Conservation (phyloP, 1,140 invertebrate species). For the Drosophila kepulauana region DNA sequence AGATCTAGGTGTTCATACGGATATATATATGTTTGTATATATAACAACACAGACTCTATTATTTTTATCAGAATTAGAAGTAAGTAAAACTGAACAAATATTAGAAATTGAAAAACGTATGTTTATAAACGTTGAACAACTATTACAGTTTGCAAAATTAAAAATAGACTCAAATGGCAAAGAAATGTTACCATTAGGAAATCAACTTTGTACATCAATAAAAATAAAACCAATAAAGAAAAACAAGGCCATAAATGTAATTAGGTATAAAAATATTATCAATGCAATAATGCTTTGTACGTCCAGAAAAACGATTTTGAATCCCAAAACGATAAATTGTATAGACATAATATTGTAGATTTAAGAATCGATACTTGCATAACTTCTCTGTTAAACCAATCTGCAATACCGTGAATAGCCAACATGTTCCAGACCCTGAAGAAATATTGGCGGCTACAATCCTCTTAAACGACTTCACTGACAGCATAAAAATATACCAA, state of each 20-base stretch:
- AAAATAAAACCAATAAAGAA: neutral
- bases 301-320: neutral
- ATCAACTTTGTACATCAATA: neutral
- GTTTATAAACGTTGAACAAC: slow-evolving; percentile 8
- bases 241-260: slow-evolving; percentile 12
- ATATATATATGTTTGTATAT: no score
- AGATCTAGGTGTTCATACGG: no score
- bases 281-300: slow-evolving; percentile 6
- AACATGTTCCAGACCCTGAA: no score
- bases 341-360: neutral
- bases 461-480: no score
- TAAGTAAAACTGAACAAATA: slow-evolving; percentile 12
- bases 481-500: no score
- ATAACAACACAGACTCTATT: neutral
- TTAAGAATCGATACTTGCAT: neutral
- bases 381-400: neutral
- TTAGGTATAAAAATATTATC: slow-evolving; percentile 21
- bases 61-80: slow-evolving; percentile 20
- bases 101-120: no score
- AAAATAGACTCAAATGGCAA: slow-evolving; percentile 30
- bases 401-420: no score
- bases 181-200: slow-evolving; percentile 7
- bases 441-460: no score
- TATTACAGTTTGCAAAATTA: slow-evolving; percentile 24
- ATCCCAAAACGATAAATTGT: neutral